A percentile compares a stretch with the other conserved stretches of the same genome.
Evolutionary conservation across 2,888 invertebrate species (phyloP).

Genomic region (Spialia ferax): DNA sequence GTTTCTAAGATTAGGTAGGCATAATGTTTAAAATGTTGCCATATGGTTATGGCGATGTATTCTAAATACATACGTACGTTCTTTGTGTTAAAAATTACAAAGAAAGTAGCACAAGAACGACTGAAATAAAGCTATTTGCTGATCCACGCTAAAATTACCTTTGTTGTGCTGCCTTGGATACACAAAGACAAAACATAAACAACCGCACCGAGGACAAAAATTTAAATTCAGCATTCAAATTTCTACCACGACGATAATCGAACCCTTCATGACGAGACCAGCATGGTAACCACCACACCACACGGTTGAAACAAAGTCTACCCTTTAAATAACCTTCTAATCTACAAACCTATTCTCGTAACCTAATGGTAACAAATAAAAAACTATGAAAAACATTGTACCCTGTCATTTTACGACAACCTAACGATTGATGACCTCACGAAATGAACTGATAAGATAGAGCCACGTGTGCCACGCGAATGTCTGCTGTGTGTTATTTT

Average conservation of each 20-base stretch:
- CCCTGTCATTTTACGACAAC: constrained; percentile 51
- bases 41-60: too few relatives aligned
- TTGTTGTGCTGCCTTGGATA: too few relatives aligned
- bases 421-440: constrained; percentile 56
- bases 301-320: too few relatives aligned
- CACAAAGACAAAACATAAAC: too few relatives aligned
- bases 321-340: too few relatives aligned
- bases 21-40: background rate
- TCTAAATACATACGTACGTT: too few relatives aligned
- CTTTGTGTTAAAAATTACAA: background rate
- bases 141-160: too few relatives aligned
- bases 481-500: constrained; percentile 63
- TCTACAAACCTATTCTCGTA: constrained; percentile 30
- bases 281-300: too few relatives aligned
- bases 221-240: too few relatives aligned
- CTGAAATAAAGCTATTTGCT: background rate
- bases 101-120: background rate
- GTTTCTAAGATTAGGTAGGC: background rate
- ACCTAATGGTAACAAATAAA: constrained; percentile 39
- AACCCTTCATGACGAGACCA: too few relatives aligned
- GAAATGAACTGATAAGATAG: constrained; percentile 69
- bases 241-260: too few relatives aligned
- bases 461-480: constrained; percentile 51
- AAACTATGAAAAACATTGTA: constrained; percentile 32
- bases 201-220: too few relatives aligned